These are phyloP conservation scores for Eutolmus rufibarbis DNA, from an alignment of 2,888 invertebrate species.

Conservation along the genomic window DNA sequence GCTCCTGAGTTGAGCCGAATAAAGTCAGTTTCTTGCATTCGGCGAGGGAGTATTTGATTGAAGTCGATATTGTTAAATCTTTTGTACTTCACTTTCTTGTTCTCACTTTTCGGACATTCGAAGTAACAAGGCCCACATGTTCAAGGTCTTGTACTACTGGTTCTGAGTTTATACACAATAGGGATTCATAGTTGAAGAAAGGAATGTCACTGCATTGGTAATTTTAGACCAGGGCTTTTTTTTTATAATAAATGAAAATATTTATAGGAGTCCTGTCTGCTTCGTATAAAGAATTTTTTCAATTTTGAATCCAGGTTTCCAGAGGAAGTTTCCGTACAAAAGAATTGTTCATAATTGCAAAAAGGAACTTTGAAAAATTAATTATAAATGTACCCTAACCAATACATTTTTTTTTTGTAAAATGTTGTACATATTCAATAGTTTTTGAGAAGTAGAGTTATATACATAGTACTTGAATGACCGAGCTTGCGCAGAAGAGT, in stretches of 20 bases:
- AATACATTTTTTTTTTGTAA: too few relatives aligned
- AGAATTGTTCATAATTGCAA: too few relatives aligned
- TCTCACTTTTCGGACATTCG: neutral
- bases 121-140: neutral
- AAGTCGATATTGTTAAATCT: neutral
- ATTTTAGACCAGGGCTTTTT: neutral
- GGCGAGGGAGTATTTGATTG: neutral
- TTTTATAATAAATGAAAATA: neutral
- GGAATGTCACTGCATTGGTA: neutral
- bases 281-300: too few relatives aligned
- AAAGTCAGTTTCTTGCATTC: neutral
- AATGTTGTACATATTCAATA: too few relatives aligned
- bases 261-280: too few relatives aligned
- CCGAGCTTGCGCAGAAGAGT: too few relatives aligned
- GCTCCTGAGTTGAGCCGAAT: neutral
- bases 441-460: too few relatives aligned
- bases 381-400: too few relatives aligned
- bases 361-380: too few relatives aligned
- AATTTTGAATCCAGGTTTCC: too few relatives aligned
- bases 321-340: too few relatives aligned
- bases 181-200: neutral
- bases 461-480: too few relatives aligned
- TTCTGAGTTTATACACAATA: neutral
- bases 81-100: neutral
- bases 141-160: neutral